These are phyloP conservation scores for Eledona agricola DNA, from an alignment of 2,888 invertebrate species.

Conservation along the genomic window DNA sequence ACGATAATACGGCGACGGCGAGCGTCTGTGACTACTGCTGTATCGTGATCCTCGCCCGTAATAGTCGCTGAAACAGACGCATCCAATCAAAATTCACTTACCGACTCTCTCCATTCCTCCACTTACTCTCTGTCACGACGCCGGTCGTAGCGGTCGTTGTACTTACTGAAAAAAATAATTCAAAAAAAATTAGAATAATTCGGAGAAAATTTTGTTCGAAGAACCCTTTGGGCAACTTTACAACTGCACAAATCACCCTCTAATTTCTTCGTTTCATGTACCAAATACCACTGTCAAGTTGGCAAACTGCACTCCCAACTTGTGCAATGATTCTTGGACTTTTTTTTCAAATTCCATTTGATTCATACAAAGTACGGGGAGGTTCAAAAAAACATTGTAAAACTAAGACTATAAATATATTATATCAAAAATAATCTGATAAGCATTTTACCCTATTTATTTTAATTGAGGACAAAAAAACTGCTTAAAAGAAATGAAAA, in stretches of 20 bases:
- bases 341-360: too few relatives aligned
- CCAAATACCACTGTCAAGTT: too few relatives aligned
- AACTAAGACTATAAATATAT: too few relatives aligned
- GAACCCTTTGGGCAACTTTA: slow-evolving; percentile 43
- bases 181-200: slow-evolving; percentile 33
- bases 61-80: slow-evolving; percentile 47
- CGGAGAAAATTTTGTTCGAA: slow-evolving; percentile 40
- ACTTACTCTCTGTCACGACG: slow-evolving; percentile 55
- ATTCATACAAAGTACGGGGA: too few relatives aligned
- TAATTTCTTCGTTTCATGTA: slow-evolving; percentile 40
- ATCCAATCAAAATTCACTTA: slow-evolving; percentile 44
- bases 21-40: slow-evolving; percentile 49
- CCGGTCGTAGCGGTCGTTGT: slow-evolving; percentile 53
- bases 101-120: slow-evolving; percentile 51
- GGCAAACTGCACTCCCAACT: too few relatives aligned
- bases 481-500: too few relatives aligned
- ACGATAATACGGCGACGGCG: slow-evolving; percentile 54
- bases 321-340: too few relatives aligned
- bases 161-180: slow-evolving; percentile 50
- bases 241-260: slow-evolving; percentile 41
- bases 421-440: too few relatives aligned
- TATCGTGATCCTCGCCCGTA: slow-evolving; percentile 50
- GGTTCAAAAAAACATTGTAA: too few relatives aligned
- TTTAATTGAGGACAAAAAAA: neutral
- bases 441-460: too few relatives aligned